These are phyloP conservation scores for Protosalanx chinensis DNA, from an alignment of 2,797 vertebrate genomes.

Conservation along the genomic window DNA sequence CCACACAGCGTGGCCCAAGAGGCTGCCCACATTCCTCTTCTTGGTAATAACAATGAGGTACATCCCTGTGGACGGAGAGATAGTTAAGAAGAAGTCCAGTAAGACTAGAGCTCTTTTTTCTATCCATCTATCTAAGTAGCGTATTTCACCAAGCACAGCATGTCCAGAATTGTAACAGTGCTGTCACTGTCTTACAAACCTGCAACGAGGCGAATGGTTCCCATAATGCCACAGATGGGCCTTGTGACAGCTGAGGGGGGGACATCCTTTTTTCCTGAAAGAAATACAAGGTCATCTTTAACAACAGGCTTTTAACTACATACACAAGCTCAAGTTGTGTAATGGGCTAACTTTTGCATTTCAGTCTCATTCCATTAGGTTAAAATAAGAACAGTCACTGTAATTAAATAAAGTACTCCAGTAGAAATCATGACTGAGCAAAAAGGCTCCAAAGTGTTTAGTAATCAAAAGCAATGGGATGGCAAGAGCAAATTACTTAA, in stretches of 20 bases:
- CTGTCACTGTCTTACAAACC: constrained; percentile 70
- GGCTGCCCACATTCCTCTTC: constrained; percentile 91
- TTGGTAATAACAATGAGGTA: constrained; percentile 96
- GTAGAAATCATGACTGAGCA: background rate
- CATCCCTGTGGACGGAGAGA: constrained; percentile 73
- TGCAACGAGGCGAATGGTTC: constrained; percentile 91
- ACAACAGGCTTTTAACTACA: background rate
- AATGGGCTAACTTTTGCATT: background rate
- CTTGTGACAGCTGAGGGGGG: constrained; percentile 90
- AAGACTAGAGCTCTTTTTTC: too few species aligned
- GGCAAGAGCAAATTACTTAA: background rate
- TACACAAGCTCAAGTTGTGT: background rate
- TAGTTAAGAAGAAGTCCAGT: background rate
- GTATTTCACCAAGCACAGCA: background rate
- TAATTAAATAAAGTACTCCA: background rate
- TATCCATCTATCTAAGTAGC: too few species aligned
- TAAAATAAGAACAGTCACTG: background rate
- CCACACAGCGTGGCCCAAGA: constrained; percentile 92
- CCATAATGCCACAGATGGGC: constrained; percentile 91
- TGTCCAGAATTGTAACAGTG: background rate
- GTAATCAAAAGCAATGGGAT: background rate
- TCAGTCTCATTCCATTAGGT: background rate
- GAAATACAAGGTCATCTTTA: too few species aligned
- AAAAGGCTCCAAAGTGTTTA: background rate
- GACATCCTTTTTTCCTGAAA: constrained; percentile 86